Evolutionary conservation across 2,888 invertebrate species (phyloP), one percentile per base, ranked within the genome.

Genomic region (Eumacrocentrus americanus): DNA sequence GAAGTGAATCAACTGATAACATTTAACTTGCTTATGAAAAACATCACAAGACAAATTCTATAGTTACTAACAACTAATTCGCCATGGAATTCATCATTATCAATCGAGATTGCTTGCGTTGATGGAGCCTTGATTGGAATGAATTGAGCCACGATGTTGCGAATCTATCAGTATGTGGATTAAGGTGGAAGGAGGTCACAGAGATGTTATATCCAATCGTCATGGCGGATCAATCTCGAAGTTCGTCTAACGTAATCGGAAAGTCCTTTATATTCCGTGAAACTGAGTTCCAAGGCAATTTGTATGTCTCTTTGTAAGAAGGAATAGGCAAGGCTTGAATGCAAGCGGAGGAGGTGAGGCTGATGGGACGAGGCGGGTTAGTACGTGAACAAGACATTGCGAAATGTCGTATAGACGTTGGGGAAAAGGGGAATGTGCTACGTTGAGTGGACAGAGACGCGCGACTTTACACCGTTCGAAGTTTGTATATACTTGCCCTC

Each of bases 231-330:
- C 78, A 77, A 78, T 78, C 77, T 72, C 70, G 70, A 67, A 70
- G 70, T 70, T 64, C 68, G 66, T 70, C 73, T 77, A 79, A 78
- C 74, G 76, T 74, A 78, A 79, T 79, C 74, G 74, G 69, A 77
- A 77, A 78, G 77, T 78, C 78, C 75, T 75, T 77, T 77, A 78
- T 76, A 76, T 77, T 74, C 72, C 66, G 64, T 73, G 71, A 79
- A 79, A 79, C 79, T 78, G 74, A 79, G 77, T 79, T 79, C 69
- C 75, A 63, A 78, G 77, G 75, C 79, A 79, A 79, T 79, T 79
- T 78, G 76, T 73, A 74, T 77, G 74, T 77, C 73, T 77, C 79
- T 79, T 78, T 78, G 77, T 75, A 70, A 77, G 72, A 69, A 72
- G 42, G 16, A 58, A 60, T 61, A 46, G 72, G 67, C 68, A 70